These are phyloP conservation scores for Myotis yumanensis DNA, from an alignment of 2,113 vertebrate species.

Conservation along the genomic window DNA sequence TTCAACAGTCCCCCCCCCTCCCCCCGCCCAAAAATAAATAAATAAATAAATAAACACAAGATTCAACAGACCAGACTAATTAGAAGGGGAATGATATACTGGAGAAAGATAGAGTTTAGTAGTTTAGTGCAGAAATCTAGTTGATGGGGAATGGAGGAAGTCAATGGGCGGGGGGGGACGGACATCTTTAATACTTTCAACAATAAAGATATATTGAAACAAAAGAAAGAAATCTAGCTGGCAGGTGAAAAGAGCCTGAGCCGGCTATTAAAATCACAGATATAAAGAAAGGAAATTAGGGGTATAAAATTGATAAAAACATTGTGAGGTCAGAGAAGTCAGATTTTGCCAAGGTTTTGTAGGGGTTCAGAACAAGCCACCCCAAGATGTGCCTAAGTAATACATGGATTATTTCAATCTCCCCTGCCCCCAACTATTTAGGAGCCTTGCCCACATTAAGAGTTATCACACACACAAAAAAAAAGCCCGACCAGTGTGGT, in stretches of 20 bases:
- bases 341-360: not conserved
- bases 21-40: no score
- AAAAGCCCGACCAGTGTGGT: no score
- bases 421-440: not conserved
- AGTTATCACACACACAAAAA: not conserved
- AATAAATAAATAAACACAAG: no score
- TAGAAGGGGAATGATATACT: not conserved
- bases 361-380: not conserved
- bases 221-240: not conserved
- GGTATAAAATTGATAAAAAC: not conserved
- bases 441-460: not conserved
- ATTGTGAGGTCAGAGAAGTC: not conserved
- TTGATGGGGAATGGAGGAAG: not conserved
- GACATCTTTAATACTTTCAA: no score
- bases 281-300: not conserved
- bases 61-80: constrained; percentile 3
- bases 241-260: not conserved
- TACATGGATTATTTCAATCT: not conserved
- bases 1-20: no score
- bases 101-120: not conserved
- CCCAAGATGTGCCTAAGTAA: not conserved
- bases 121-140: not conserved
- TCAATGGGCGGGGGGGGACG: no score
- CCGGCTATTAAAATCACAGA: not conserved
- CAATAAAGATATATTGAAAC: no score